Evolutionary conservation across 2,888 invertebrate genomes (phyloP), one percentile per base, ranked within the genome.

Genomic region (Drosophila macrospina): DNA sequence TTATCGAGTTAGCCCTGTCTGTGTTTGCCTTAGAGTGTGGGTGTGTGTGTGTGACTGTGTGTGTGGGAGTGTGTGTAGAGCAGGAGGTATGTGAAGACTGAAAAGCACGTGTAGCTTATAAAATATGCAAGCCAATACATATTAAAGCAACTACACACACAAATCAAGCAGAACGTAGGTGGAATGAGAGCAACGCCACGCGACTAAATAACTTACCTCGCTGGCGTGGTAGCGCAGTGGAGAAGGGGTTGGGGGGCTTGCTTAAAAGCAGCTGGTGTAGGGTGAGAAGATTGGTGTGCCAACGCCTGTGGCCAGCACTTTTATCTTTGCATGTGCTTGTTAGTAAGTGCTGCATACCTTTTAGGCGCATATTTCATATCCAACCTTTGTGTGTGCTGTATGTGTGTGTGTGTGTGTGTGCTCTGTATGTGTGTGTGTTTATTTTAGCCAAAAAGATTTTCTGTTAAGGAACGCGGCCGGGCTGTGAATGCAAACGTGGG

Each of bases 61-160:
- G 57, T 24, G 24, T 48, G 10, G 20, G 4, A 10, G n/a, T 20
- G 30, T 28, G 26, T 59, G 47, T 28, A n/a, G 57, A 13, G 24
- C 42, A 8, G 24, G 5, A 7, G 13, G 30, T 60, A 60, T 61
- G 52, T 70, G 56, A 44, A 59, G 66, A 61, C 67, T 67, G 69
- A 41, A 78, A 59, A 71, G 71, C 81, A 74, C 68, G 54, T 71
- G 74, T 74, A 67, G 41, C 61, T 66, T 48, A 69, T 76, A 57
- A 73, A 73, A 69, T 76, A 76, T 76, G 66, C 63, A 76, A 44
- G 42, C 54, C 73, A 70, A 80, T 81, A 84, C 84, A 82, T 84
- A 81, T 80, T 82, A 81, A 65, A 84, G 44, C 60, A 78, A 66
- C 48, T 41, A 61, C 64, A 24, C 50, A 15, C 15, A 55, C 24